Evolutionary conservation across 2,797 vertebrate genomes (phyloP).

Genomic region (Trichosurus vulpecula): DNA sequence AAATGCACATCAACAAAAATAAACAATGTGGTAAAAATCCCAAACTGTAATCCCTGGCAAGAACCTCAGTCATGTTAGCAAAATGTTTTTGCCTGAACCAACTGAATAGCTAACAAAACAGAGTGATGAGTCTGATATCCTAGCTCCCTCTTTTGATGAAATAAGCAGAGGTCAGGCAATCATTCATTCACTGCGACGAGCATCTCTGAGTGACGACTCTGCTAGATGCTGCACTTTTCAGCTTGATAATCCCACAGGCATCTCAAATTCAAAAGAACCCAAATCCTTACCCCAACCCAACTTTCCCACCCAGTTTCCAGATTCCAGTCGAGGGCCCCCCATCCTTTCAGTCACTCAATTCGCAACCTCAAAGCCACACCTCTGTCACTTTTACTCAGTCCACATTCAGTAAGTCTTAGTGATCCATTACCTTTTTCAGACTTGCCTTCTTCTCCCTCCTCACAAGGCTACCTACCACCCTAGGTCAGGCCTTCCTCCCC

Average conservation of each 20-base stretch:
- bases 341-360: neutral
- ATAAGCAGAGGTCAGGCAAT: neutral
- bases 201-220: neutral
- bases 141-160: neutral
- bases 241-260: neutral
- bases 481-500: neutral
- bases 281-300: neutral
- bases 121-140: neutral
- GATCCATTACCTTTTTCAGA: neutral
- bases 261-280: neutral
- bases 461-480: neutral
- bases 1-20: neutral
- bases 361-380: neutral
- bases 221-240: neutral
- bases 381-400: neutral
- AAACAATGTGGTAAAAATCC: neutral
- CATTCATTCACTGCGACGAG: neutral
- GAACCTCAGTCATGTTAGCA: neutral
- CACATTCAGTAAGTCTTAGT: neutral
- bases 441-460: neutral
- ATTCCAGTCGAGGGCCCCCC: neutral
- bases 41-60: neutral
- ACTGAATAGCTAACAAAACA: slow-evolving; percentile 24
- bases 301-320: neutral
- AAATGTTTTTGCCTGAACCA: neutral